Conservation (phyloP, 2,113 vertebrate genomes). For the Spilogale gracilis region DNA sequence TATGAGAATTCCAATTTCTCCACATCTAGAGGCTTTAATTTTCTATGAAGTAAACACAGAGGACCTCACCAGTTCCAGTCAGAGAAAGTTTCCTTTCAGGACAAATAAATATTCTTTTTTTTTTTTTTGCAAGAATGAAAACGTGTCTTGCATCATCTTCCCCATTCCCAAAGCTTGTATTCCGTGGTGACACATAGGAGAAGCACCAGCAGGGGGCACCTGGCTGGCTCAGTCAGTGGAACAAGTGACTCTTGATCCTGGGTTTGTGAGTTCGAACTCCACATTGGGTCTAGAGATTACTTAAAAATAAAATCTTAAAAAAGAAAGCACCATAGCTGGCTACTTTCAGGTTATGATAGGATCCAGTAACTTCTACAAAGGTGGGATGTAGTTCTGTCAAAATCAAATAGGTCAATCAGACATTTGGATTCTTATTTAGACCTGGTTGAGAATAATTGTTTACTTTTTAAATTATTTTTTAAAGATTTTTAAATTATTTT, state of each 20-base stretch:
- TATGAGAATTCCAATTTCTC: constrained; percentile 28
- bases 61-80: not conserved
- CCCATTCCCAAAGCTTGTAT: not conserved
- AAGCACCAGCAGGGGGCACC: not conserved
- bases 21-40: not conserved
- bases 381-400: not conserved
- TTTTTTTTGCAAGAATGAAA: not conserved
- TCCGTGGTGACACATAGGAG: not conserved
- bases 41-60: constrained; percentile 15
- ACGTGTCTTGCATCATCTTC: not conserved
- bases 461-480: not conserved
- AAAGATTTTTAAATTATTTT: not conserved
- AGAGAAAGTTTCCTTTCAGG: constrained; percentile 17
- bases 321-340: not conserved
- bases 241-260: not conserved
- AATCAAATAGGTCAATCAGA: not conserved
- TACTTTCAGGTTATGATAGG: not conserved
- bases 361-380: not conserved
- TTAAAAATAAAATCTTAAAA: not conserved
- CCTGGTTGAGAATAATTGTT: not conserved
- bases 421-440: not conserved
- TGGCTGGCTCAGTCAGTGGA: not conserved
- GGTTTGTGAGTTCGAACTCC: not conserved
- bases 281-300: not conserved
- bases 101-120: not conserved